These are phyloP conservation scores for Triplophysa siluroides DNA, from an alignment of 2,113 vertebrate genomes.

Conservation along the genomic window DNA sequence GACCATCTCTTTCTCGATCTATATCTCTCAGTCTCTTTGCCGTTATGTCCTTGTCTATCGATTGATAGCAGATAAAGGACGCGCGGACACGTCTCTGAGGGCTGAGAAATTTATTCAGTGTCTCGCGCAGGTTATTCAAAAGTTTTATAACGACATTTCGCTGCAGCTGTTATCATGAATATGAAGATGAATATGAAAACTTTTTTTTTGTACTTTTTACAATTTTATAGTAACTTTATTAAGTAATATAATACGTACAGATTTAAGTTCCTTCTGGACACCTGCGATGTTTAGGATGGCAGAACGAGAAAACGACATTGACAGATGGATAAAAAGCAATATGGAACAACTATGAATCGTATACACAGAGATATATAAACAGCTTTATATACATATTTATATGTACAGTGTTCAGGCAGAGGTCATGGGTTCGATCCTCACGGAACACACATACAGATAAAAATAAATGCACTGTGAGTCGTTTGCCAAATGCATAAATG, in stretches of 20 bases:
- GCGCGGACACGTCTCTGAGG: slow-evolving; percentile 1
- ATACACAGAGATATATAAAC: not conserved
- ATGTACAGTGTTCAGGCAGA: not conserved
- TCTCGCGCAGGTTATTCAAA: not conserved
- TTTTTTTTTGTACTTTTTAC: not conserved
- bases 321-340: not conserved
- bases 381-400: not conserved
- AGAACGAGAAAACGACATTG: not conserved
- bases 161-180: not conserved
- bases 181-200: not conserved
- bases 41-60: not conserved
- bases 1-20: not conserved
- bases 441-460: too few species aligned
- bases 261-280: not conserved
- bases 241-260: not conserved
- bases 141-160: not conserved
- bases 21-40: slow-evolving; percentile 14
- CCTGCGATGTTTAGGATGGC: not conserved
- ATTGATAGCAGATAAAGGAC: slow-evolving; percentile 21
- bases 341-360: not conserved
- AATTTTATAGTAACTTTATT: not conserved
- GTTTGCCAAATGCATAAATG: too few species aligned
- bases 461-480: too few species aligned
- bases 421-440: not conserved
- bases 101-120: slow-evolving; percentile 12